Conservation (phyloP, 2,797 vertebrate species). For the Pangasius sanitwongsei region DNA sequence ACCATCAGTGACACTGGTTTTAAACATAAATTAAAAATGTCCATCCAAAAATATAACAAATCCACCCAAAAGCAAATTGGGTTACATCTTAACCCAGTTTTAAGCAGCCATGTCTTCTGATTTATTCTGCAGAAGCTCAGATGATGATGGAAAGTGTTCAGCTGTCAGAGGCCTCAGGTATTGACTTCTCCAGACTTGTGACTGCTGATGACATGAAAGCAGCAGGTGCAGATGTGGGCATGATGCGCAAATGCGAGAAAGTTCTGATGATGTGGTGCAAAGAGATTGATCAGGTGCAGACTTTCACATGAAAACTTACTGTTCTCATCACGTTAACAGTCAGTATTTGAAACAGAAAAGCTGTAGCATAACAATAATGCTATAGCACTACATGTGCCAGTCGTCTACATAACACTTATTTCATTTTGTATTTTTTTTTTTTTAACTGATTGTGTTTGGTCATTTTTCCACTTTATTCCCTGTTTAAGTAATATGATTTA, state of each 20-base stretch:
- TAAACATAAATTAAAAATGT: too few relatives aligned
- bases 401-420: too few relatives aligned
- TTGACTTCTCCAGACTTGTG: conserved; percentile 74
- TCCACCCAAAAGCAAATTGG: too few relatives aligned
- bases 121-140: conserved; percentile 67
- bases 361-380: not conserved
- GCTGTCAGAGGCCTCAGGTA: conserved; percentile 68
- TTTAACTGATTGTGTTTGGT: too few relatives aligned
- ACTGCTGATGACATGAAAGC: conserved; percentile 72
- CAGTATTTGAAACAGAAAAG: not conserved
- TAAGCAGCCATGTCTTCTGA: not conserved
- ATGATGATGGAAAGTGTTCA: conserved; percentile 74
- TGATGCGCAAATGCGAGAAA: conserved; percentile 74
- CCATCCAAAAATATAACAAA: too few relatives aligned
- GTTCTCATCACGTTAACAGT: not conserved
- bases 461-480: not conserved
- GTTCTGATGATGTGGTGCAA: conserved; percentile 79
- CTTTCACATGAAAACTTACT: not conserved
- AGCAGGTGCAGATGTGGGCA: conserved; percentile 72
- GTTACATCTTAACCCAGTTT: not conserved
- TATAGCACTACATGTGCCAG: not conserved
- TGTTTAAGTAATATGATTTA: not conserved
- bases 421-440: too few relatives aligned
- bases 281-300: conserved; percentile 78
- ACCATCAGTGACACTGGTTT: too few relatives aligned